phyloP scores from a whole-genome alignment of 2,113 vertebrate species.

The Sprattus sprattus region DNA sequence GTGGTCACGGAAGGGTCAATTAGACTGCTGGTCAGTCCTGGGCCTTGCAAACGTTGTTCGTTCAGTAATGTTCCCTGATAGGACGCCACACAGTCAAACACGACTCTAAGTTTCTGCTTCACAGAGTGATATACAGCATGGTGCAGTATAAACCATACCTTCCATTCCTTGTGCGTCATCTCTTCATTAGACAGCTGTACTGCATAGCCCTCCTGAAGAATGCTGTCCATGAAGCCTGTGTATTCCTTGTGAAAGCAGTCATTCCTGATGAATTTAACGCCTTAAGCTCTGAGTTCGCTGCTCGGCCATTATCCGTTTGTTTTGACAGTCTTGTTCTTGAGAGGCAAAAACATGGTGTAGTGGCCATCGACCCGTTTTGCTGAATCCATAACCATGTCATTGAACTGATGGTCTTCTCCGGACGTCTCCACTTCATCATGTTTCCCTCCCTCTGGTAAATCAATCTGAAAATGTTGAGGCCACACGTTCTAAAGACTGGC shows the following conservation, averaged over 20 bases:
- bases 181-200: background rate
- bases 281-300: background rate
- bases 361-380: background rate
- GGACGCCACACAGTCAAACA: constrained; percentile 25
- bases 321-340: background rate
- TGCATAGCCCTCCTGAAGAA: constrained; percentile 13
- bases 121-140: constrained; percentile 22
- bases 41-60: constrained; percentile 18
- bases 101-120: constrained; percentile 20
- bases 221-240: background rate
- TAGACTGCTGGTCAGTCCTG: constrained; percentile 11
- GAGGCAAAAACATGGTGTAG: background rate
- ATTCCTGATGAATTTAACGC: constrained; percentile 5
- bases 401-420: background rate
- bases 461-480: too few species aligned
- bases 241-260: constrained; percentile 12
- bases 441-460: too few species aligned
- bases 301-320: constrained; percentile 11
- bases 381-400: background rate
- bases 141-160: constrained; percentile 31
- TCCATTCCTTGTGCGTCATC: background rate
- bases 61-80: constrained; percentile 21
- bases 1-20: too few species aligned
- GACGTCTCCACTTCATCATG: background rate
- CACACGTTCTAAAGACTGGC: too few species aligned